Evolutionary conservation across 2,888 invertebrate species (phyloP).

Genomic region (Andricus curvator): DNA sequence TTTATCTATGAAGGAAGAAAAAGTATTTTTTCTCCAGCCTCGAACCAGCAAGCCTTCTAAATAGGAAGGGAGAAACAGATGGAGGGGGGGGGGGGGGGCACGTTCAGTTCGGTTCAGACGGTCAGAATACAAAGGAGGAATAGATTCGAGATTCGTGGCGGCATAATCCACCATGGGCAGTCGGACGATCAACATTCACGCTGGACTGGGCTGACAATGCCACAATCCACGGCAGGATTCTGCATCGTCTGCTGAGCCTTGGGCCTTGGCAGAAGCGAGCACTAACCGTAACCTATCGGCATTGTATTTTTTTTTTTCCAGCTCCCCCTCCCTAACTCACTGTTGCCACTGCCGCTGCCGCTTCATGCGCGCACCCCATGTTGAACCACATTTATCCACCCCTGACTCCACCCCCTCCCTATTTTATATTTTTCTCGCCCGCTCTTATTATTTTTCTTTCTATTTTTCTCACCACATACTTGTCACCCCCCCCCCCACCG

Average conservation of each 20-base stretch:
- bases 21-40: not conserved
- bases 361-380: not conserved
- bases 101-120: constrained; percentile 9
- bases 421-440: too few relatives aligned
- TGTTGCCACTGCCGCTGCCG: too few relatives aligned
- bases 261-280: constrained; percentile 55
- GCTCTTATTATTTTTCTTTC: too few relatives aligned
- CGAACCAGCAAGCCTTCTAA: not conserved
- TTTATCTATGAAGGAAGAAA: constrained; percentile 24
- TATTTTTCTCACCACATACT: not conserved
- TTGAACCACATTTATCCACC: not conserved
- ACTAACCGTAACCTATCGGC: constrained; percentile 56
- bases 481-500: too few relatives aligned
- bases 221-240: constrained; percentile 41
- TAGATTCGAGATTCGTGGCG: constrained; percentile 34
- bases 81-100: not conserved
- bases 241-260: constrained; percentile 55
- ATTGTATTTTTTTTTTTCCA: constrained; percentile 40
- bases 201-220: constrained; percentile 26
- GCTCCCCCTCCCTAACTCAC: constrained; percentile 27
- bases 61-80: not conserved
- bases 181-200: constrained; percentile 32
- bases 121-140: constrained; percentile 26
- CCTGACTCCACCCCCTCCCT: not conserved
- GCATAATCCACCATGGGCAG: constrained; percentile 35